Evolutionary conservation across 2,797 vertebrate genomes (phyloP), one percentile per base, ranked within the genome.

Genomic region (Pampus argenteus): DNA sequence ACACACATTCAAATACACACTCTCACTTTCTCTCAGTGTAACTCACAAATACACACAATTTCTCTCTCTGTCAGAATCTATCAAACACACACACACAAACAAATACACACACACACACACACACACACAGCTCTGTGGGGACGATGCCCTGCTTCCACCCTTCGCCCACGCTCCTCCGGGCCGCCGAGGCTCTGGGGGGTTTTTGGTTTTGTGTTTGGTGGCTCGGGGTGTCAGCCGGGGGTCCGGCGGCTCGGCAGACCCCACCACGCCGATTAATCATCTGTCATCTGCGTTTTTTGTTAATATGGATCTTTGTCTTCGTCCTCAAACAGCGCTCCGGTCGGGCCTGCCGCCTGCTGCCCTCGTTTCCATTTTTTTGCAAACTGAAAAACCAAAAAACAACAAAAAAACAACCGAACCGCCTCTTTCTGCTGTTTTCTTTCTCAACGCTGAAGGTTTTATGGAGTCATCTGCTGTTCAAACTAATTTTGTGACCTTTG

Each of bases 211-310:
- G 89, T 91, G 86, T 89, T 85, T 70, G 78, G 80, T 40, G 79
- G 82, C 83, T 84, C 66, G 0, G 68, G 51, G 76, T 89, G 85
- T 91, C 88, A 83, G 88, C 79, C 86, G 71, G 88, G 86, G 88
- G 85, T 90, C 78, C 85, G 55, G 78, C 72, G 55, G 60, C 89
- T 73, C 83, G 60, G 76, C 79, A 54, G 72, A 82, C 78, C 86
- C 83, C 88, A 72, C 76, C 88, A 80, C 65, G 81, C 85, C 89
- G 89, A 93, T 93, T 92, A 92, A 92, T 93, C 91, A 92, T 92
- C 84, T 93, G 92, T 93, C 92, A 91, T 85, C 69, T 51, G 66
- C 5, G 28, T 5, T 71, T 88, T 91, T 88, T 88, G 83, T 91
- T 88, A 80, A 86, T 89, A 82, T 86, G 74, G 84, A 91, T 90